Base-by-base conservation (phyloP, 2,113 vertebrate genomes). In the Peucedramus taeniatus region DNA sequence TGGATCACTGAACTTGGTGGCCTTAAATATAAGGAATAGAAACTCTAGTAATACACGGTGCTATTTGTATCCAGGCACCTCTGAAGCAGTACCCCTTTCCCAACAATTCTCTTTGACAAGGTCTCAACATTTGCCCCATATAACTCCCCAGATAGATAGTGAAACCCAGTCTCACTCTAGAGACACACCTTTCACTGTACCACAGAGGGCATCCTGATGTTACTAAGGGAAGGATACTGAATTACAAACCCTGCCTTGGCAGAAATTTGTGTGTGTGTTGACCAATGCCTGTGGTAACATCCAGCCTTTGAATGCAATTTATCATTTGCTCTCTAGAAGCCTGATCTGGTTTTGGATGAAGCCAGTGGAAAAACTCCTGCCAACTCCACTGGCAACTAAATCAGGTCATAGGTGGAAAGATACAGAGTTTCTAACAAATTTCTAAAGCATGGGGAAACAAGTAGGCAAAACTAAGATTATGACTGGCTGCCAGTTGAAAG, bases 261-360 rank as follows among this genome's bases (percentile, higher is more conserved):
- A 85, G 68, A 85, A 94, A 68, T 66, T 33, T 0, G 1, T 24
- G 7, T 28, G 3, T 40, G 11, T 37, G 80, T 83, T 69, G 54
- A 91, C 72, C 82, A 86, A 26, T 0, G 12, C 35, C 45, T 31
- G 45, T 51, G 42, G 33, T 54, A 83, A 35, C 64, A 56, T 44
- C 35, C 60, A 88, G 72, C 19, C 96, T 81, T 78, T 50, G 39
- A 88, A 71, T 49, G 51, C 37, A 86, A 75, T 93, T 90, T 66
- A 60, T 90, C 85, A 81, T 81, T 83, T 75, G 3, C 31, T 89
- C 83, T 83, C 92, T 9, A 24, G 85, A 51, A 78, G 79, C 56
- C 71, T 89, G 85, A 88, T 86, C 78, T 80, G 64, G 31, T 85
- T 96, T 89, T 79, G 39, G 75, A 94, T 69, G 15, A 79, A 90